Conservation (phyloP, 2,797 vertebrate species). For the Macropodus opercularis region DNA sequence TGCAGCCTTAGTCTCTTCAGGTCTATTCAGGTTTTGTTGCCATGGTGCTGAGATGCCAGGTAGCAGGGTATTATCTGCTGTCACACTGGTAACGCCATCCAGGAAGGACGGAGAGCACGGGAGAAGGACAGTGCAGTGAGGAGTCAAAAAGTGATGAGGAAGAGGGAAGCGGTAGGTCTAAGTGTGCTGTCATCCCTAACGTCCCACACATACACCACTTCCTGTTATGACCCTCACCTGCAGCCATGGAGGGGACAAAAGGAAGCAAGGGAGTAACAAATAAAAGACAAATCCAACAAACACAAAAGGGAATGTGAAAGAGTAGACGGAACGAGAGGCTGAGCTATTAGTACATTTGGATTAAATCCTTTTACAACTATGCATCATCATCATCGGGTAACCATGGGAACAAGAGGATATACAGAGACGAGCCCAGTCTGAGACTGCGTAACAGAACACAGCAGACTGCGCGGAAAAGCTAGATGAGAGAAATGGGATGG, state of each 20-base stretch:
- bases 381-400: conserved; percentile 68
- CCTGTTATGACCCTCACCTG: conserved; percentile 30
- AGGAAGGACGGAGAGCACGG: not conserved
- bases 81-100: conserved; percentile 42
- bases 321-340: not conserved
- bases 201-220: conserved; percentile 10
- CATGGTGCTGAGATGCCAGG: conserved; percentile 24
- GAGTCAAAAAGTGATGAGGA: conserved; percentile 26
- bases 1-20: conserved; percentile 12
- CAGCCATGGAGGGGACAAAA: conserved; percentile 23
- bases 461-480: conserved; percentile 8
- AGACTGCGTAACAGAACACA: conserved; percentile 12
- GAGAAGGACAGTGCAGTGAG: not conserved
- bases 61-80: conserved; percentile 38
- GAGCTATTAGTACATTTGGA: conserved; percentile 17
- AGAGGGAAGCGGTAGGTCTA: not conserved
- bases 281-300: too few relatives aligned
- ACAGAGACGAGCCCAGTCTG: not conserved
- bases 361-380: conserved; percentile 32
- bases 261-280: too few relatives aligned
- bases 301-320: too few relatives aligned
- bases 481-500: conserved; percentile 32
- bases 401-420: conserved; percentile 69
- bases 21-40: conserved; percentile 37
- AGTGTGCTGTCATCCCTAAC: conserved; percentile 5